Base-by-base conservation (phyloP, 2,797 vertebrate species). In the Atherinosoma microstoma region DNA sequence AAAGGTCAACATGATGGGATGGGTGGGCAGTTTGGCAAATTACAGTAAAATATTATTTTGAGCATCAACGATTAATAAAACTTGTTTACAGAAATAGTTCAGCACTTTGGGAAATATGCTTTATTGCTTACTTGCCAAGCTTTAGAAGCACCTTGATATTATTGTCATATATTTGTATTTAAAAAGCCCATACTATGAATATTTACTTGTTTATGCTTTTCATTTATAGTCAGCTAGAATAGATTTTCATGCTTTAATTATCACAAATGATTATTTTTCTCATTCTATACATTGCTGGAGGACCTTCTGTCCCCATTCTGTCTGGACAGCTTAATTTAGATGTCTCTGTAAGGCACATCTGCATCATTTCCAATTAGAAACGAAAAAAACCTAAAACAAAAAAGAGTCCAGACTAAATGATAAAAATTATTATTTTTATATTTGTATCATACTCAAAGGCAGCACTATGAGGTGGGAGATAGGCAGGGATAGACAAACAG, bases 1-100 rank as follows among this genome's bases (percentile, higher is more conserved):
- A 32, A 69, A 70, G 73, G 36, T 69, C 81, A 74, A 84, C 70
- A 11, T 62, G 58, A 22, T 67, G 49, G 84, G 84, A 87, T 84
- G 73, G 85, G 84, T 90, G 80, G 88, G 87, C 91, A 92, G 88
- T 93, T 93, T 91, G 88, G 80, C 88, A 84, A 73, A 75, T 78
- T 57, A 40, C 18, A 24, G 32, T 4, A 57, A 71, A 73, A 57
- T 59, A 38, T 6, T 59, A 40, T 8, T 27, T 62, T 67, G 13
- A 73, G 58, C 36, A 6, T 15, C 47, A 74, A 42, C 42, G n/a
- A 69, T 30, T 18, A 40, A 40, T 40, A 68, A 58, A 58, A 29
- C 10, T 73, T 0, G 60, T 75, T 73, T 18, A 40, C 6, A 82
- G 34, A 30, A 70, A 70, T 66, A 59, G 35, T 38, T 67, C 0